phyloP scores from a whole-genome alignment of 2,113 vertebrate genomes.

The Orthonyx spaldingii region DNA sequence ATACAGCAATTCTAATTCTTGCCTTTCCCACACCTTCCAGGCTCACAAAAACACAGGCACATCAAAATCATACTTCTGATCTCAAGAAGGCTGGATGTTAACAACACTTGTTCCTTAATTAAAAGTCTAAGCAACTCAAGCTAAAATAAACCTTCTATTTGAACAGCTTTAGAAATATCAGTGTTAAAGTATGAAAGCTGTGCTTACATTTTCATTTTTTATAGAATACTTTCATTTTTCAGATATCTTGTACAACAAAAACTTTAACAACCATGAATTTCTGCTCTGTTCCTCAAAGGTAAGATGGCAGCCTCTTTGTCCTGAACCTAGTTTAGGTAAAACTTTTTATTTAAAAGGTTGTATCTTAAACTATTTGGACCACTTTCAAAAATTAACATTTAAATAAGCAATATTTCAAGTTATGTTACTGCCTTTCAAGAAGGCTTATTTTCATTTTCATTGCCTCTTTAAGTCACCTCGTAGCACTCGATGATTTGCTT shows the following conservation, averaged over 20 bases:
- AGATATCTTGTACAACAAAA: neutral
- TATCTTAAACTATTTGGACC: neutral
- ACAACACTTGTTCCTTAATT: neutral
- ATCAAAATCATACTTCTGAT: neutral
- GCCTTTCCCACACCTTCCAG: neutral
- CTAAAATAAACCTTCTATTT: neutral
- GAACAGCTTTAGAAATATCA: neutral
- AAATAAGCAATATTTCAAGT: neutral
- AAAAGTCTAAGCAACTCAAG: neutral
- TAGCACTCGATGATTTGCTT: neutral
- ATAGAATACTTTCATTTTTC: neutral
- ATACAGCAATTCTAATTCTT: neutral
- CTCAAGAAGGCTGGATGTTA: neutral
- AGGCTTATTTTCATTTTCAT: neutral
- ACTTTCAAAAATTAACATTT: neutral
- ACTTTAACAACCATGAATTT: neutral
- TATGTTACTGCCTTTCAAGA: neutral
- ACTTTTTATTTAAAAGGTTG: neutral
- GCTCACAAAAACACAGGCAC: neutral
- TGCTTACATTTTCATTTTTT: neutral
- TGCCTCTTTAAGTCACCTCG: neutral
- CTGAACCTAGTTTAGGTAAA: neutral
- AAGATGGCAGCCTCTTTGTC: neutral
- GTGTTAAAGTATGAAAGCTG: neutral
- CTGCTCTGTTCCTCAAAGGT: neutral